Percentiles rank a stretch among this genome's conserved stretches.
phyloP scores from a whole-genome alignment of 2,797 vertebrate species.

The Enteromius mattozi region DNA sequence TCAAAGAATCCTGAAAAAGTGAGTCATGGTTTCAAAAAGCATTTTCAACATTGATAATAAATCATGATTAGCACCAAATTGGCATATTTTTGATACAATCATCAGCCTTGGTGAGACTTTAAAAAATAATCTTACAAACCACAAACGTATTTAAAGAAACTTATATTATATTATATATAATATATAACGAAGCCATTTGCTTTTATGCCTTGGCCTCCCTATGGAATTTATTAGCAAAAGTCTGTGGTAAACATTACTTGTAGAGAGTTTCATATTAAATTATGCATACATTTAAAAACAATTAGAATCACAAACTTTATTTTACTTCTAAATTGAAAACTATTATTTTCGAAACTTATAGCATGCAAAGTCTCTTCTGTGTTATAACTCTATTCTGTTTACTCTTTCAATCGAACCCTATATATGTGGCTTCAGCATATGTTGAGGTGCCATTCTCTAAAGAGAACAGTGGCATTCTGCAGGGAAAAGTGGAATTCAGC shows the following conservation, averaged over 20 bases:
- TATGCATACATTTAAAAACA: neutral
- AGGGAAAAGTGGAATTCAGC: slow-evolving; percentile 65
- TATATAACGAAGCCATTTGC: neutral
- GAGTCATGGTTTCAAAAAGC: neutral
- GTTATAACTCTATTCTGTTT: neutral
- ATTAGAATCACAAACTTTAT: neutral
- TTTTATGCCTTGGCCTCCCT: neutral
- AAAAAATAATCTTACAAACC: neutral
- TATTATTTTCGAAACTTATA: neutral
- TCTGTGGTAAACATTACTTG: neutral
- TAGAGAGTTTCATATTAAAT: neutral
- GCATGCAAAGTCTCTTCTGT: neutral
- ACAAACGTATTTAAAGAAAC: neutral
- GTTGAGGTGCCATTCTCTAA: slow-evolving; percentile 57
- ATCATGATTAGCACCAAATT: neutral
- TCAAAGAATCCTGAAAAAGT: neutral
- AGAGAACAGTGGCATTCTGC: slow-evolving; percentile 62
- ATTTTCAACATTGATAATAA: neutral
- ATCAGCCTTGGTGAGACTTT: neutral
- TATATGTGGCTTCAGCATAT: slow-evolving; percentile 9
- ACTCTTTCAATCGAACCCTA: neutral
- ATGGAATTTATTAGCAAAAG: neutral
- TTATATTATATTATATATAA: too few relatives aligned
- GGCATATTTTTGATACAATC: neutral
- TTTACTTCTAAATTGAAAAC: neutral